Evolutionary conservation across 23 tunicate species (phyloP), one percentile per base, ranked within the genome.

Genomic region (Trididemnum nubilum): DNA sequence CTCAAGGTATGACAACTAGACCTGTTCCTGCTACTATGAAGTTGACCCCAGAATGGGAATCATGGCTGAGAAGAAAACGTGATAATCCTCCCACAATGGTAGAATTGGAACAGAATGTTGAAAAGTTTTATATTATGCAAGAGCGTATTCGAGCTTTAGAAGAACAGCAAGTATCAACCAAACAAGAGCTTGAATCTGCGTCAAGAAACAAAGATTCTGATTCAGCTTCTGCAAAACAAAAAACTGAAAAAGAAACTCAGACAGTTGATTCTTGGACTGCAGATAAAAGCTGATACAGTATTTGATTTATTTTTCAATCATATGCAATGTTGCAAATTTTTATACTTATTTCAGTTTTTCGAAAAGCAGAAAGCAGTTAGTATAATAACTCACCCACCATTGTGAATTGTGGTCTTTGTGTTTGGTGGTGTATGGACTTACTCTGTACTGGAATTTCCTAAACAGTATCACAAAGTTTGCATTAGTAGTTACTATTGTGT

Each of bases 41-140:
- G 65, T 75, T 83, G 2, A 81, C 92, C 2, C 65, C 28, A 0
- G 97, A 92, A 86, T 92, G 97, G 97, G 83, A 84, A 34, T 26
- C 92, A 9, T 92, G 97, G 97, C 64, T 92, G 58, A 78, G 84
- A 73, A 21, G 30, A 15, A 77, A 72, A 51, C 65, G 97, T 34
- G 71, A 82, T 5, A 78, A 78, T 71, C 88, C 97, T 24, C 97
- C 97, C 0, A 70, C 88, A 2, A 3, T 54, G 5, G 85, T 70
- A 83, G 97, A 92, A 73, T 63, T 86, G 19, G 72, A 78, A 29
- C 26, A 54, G 26, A 92, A 92, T 73, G 25, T 87, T 15, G 27
- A 71, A 2, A 83, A 79, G 34, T 27, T 27, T 71, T 58, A 77
- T 5, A 33, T 71, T 22, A 78, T 91, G 35, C 72, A 82, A 51